Conservation (phyloP, 2,888 invertebrate species). For the Eremobia ochroleuca region DNA sequence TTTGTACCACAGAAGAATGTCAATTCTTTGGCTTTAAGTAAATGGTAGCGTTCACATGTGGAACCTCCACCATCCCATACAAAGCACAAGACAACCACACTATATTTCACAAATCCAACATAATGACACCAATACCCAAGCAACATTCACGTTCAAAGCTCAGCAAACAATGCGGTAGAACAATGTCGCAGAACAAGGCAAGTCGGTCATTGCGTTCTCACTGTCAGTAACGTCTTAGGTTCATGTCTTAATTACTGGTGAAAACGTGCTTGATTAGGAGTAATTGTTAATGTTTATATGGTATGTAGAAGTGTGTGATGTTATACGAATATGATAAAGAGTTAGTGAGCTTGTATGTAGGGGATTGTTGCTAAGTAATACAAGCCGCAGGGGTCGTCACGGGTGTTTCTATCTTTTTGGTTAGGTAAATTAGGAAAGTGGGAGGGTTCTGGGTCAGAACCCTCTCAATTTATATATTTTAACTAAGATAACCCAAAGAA, state of each 20-base stretch:
- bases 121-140: slow-evolving; percentile 16
- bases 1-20: background rate
- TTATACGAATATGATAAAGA: too few relatives aligned
- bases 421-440: too few relatives aligned
- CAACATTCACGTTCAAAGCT: slow-evolving; percentile 27
- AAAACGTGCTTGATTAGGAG: slow-evolving; percentile 28
- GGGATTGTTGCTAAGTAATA: too few relatives aligned
- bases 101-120: background rate
- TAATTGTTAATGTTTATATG: background rate
- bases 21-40: too few relatives aligned
- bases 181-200: slow-evolving; percentile 53
- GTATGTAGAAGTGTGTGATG: background rate
- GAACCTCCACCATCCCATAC: background rate
- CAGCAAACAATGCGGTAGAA: slow-evolving; percentile 51
- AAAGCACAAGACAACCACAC: background rate
- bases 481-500: too few relatives aligned
- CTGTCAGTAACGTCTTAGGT: slow-evolving; percentile 11
- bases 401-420: too few relatives aligned
- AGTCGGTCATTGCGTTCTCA: slow-evolving; percentile 61
- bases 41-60: background rate
- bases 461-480: too few relatives aligned
- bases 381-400: too few relatives aligned
- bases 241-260: slow-evolving; percentile 45
- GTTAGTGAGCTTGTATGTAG: too few relatives aligned
- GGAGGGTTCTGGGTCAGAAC: too few relatives aligned